Conservation (phyloP, 1,140 invertebrate species). For the Fopius arisanus region DNA sequence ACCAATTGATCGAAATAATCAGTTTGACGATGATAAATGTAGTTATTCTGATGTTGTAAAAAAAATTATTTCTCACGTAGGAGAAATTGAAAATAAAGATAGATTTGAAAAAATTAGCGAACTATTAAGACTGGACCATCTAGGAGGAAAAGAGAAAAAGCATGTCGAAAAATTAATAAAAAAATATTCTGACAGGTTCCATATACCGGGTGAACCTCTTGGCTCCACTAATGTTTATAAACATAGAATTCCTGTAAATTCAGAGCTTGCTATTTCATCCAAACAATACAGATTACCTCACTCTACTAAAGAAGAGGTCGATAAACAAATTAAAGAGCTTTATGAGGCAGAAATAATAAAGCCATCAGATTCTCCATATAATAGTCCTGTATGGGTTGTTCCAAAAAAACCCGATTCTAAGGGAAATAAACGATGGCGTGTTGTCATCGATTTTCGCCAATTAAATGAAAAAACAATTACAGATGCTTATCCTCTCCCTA, state of each 20-base stretch:
- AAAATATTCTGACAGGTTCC: slow-evolving; percentile 18
- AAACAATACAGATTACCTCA: slow-evolving; percentile 41
- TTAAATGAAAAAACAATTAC: slow-evolving; percentile 54
- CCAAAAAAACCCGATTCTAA: slow-evolving; percentile 52
- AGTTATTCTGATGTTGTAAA: background rate
- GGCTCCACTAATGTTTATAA: background rate
- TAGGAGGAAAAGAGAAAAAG: slow-evolving; percentile 25
- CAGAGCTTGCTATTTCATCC: slow-evolving; percentile 3
- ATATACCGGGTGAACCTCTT: slow-evolving; percentile 16
- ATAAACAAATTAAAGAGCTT: slow-evolving; percentile 41
- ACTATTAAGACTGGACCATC: slow-evolving; percentile 28
- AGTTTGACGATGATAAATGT: no score
- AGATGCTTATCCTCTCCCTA: slow-evolving; percentile 66
- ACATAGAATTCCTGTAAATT: background rate
- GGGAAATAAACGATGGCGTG: slow-evolving; percentile 47
- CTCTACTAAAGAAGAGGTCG: slow-evolving; percentile 39
- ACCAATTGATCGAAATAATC: background rate
- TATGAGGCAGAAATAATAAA: slow-evolving; percentile 35
- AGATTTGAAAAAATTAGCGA: background rate
- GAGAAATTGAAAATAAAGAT: background rate
- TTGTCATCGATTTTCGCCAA: slow-evolving; percentile 53
- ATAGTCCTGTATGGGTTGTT: slow-evolving; percentile 46
- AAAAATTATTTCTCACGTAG: background rate
- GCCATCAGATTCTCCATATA: slow-evolving; percentile 40
- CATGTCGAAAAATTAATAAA: slow-evolving; percentile 20